Conservation (phyloP, 2,113 vertebrate species). For the Sisor rabdophorus region DNA sequence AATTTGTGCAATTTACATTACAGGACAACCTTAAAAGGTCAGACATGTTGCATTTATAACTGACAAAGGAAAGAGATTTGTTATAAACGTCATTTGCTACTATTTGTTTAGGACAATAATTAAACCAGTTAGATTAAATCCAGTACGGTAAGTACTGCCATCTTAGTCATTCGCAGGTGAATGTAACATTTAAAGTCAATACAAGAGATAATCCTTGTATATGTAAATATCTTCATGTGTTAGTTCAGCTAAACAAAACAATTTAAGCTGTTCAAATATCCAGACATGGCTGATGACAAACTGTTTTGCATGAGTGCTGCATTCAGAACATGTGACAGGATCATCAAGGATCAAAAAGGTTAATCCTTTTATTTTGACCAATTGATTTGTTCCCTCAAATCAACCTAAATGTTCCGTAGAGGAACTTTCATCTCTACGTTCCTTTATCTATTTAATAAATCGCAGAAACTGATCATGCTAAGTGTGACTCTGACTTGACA, state of each 20-base stretch:
- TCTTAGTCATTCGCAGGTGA: background rate
- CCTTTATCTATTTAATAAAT: too few species aligned
- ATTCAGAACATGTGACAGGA: background rate
- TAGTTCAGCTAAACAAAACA: background rate
- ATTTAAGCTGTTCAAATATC: background rate
- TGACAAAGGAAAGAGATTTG: background rate
- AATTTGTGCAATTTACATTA: background rate
- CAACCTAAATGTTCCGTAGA: background rate
- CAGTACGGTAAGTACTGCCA: background rate
- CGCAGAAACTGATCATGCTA: background rate
- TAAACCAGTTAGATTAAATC: background rate
- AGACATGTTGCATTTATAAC: background rate
- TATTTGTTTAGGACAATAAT: background rate
- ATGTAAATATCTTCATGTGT: background rate
- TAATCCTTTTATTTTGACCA: background rate
- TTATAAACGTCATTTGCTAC: background rate
- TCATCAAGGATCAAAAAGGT: background rate
- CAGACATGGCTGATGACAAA: background rate
- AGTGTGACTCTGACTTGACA: background rate
- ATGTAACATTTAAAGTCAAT: background rate
- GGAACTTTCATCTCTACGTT: too few species aligned
- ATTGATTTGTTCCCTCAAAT: background rate
- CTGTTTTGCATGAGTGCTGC: too few species aligned
- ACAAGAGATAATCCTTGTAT: background rate
- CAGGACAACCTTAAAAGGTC: background rate